phyloP scores from a whole-genome alignment of 2,888 invertebrate genomes.

The Dinocampus coccinellae region DNA sequence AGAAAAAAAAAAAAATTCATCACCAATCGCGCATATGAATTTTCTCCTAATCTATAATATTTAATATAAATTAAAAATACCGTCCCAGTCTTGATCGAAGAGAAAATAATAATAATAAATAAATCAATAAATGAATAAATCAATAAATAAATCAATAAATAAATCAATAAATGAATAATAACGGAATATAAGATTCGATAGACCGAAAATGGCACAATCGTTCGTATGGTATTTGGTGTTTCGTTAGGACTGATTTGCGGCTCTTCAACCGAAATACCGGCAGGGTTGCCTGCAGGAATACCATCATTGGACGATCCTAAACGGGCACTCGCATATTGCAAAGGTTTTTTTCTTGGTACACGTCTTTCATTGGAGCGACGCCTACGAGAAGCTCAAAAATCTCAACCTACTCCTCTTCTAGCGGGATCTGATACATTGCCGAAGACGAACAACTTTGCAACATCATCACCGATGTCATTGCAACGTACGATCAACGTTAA shows the following conservation, averaged over 20 bases:
- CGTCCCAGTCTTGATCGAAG: neutral
- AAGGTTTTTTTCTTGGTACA: slow-evolving; percentile 48
- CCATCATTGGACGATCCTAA: slow-evolving; percentile 66
- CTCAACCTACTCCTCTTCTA: slow-evolving; percentile 45
- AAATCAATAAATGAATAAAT: neutral
- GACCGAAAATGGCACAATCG: slow-evolving; percentile 35
- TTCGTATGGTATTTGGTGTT: slow-evolving; percentile 40
- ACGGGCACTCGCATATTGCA: slow-evolving; percentile 67
- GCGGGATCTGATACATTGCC: slow-evolving; percentile 55
- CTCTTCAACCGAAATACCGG: slow-evolving; percentile 66
- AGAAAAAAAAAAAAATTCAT: neutral
- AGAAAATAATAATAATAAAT: no score
- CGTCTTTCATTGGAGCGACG: slow-evolving; percentile 46
- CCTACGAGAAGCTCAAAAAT: slow-evolving; percentile 44
- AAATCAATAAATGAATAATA: slow-evolving; percentile 2
- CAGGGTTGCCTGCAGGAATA: slow-evolving; percentile 67
- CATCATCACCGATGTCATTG: slow-evolving; percentile 48
- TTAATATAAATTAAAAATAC: no score
- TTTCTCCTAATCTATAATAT: no score
- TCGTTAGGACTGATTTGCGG: slow-evolving; percentile 68
- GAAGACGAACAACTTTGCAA: slow-evolving; percentile 50
- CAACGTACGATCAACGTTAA: slow-evolving; percentile 46
- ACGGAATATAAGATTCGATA: slow-evolving; percentile 5
- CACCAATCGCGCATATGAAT: neutral
- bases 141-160: neutral